phyloP scores from a whole-genome alignment of 1,140 invertebrate species.

The Micrasema minimum region DNA sequence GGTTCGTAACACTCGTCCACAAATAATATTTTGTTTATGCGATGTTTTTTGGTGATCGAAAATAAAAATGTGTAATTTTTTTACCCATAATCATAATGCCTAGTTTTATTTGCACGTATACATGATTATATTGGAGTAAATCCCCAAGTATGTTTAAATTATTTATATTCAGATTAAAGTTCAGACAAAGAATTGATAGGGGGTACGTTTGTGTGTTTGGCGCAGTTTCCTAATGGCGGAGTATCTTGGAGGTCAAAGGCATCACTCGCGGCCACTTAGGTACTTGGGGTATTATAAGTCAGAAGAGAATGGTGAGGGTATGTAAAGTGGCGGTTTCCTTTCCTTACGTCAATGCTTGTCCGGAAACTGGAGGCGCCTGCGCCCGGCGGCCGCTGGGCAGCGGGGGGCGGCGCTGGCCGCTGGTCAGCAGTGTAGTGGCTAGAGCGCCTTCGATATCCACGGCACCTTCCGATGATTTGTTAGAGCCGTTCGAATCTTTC shows the following conservation, averaged over 20 bases:
- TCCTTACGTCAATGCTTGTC: constrained; percentile 51
- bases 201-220: not conserved
- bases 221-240: constrained; percentile 29
- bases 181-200: not conserved
- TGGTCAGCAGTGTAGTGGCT: constrained; percentile 41
- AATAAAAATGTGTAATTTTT: no score
- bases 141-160: no score
- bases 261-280: constrained; percentile 18
- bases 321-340: constrained; percentile 37
- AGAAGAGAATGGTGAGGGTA: constrained; percentile 30
- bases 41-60: no score
- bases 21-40: no score
- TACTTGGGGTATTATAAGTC: constrained; percentile 11
- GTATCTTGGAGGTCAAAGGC: constrained; percentile 32
- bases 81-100: no score
- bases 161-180: no score
- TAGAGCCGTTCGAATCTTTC: constrained; percentile 62
- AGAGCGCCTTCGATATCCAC: constrained; percentile 57
- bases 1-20: no score
- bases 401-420: constrained; percentile 44
- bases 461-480: constrained; percentile 57
- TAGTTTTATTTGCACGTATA: no score
- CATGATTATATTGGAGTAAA: not conserved
- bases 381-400: constrained; percentile 47
- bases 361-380: constrained; percentile 36